Evolutionary conservation across 2,113 vertebrate species (phyloP), one percentile per base, ranked within the genome.

Genomic region (Proterorhinus semilunaris): DNA sequence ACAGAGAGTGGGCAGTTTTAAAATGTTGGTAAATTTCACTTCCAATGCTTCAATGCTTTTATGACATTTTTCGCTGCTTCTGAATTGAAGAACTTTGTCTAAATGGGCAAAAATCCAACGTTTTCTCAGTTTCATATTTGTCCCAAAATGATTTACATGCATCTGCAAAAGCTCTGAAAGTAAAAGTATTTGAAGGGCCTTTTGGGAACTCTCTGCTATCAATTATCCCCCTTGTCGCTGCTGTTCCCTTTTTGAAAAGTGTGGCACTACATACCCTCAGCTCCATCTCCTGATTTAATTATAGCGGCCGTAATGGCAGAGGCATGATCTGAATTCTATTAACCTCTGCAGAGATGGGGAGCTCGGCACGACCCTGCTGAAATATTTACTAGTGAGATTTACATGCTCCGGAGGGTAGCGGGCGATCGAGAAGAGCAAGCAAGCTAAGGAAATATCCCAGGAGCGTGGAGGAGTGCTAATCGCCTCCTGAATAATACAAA

Each of bases 311-410:
- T 83, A 77, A 76, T 75, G 71, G 76, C 55, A 64, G 73, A 74
- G 72, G 70, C 69, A 73, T 21, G 17, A 67, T 69, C 68, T 8
- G 75, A 84, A 83, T 87, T 82, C 83, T 72, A 82, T 88, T 86
- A 83, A 86, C 85, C 77, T 73, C 68, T 49, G n/a, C 21, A 17
- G 27, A 67, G 65, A 16, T 10, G 17, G 59, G n/a, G 16, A 59
- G n/a, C 58, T 73, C 77, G 47, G 47, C 46, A 46, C 44, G 13
- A 82, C 82, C 78, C 68, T 69, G 53, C 77, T 87, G 71, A 86
- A 90, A 86, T 87, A 86, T 90, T 90, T 87, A 86, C 81, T 79
- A 72, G 53, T 64, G 75, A 74, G 79, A 87, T 90, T 85, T 81
- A 78, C 82, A 86, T 75, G 72, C 76, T 72, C 48, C 49, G 44